Conservation (phyloP, 2,797 vertebrate genomes). For the Gymnoscopelus microlampas region DNA sequence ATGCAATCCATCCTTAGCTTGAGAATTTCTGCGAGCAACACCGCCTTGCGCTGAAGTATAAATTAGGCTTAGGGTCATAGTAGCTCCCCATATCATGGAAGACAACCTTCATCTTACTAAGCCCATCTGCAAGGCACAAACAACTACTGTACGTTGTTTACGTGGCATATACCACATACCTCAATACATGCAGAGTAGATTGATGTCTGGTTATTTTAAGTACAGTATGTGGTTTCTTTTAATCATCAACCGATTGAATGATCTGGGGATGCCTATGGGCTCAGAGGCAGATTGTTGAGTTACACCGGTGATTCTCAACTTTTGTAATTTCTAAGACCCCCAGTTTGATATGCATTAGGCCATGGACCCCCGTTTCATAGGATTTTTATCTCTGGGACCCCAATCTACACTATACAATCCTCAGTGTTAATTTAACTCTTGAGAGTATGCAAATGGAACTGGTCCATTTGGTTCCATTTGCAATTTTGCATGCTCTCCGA, state of each 20-base stretch:
- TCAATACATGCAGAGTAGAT: conserved; percentile 16
- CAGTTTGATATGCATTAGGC: neutral
- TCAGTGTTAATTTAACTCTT: too few species aligned
- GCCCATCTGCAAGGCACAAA: conserved; percentile 56
- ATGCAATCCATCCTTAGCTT: too few species aligned
- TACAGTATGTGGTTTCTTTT: neutral
- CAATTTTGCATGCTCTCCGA: too few species aligned
- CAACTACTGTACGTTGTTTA: neutral
- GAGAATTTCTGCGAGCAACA: too few species aligned
- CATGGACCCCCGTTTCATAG: too few species aligned
- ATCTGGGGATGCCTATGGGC: neutral
- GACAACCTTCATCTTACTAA: conserved; percentile 55
- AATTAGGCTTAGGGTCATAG: conserved; percentile 40
- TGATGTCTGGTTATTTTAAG: neutral
- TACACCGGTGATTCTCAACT: neutral
- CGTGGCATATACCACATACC: conserved; percentile 15
- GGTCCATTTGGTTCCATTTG: too few species aligned
- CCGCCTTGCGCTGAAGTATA: too few species aligned
- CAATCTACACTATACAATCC: too few species aligned
- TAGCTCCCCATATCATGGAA: conserved; percentile 41
- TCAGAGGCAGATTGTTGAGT: neutral
- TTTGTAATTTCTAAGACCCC: too few species aligned
- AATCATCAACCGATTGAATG: neutral
- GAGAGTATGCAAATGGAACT: too few species aligned
- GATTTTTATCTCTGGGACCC: too few species aligned